phyloP scores from a whole-genome alignment of 1,140 invertebrate species.

The Drosophila chauvacae region DNA sequence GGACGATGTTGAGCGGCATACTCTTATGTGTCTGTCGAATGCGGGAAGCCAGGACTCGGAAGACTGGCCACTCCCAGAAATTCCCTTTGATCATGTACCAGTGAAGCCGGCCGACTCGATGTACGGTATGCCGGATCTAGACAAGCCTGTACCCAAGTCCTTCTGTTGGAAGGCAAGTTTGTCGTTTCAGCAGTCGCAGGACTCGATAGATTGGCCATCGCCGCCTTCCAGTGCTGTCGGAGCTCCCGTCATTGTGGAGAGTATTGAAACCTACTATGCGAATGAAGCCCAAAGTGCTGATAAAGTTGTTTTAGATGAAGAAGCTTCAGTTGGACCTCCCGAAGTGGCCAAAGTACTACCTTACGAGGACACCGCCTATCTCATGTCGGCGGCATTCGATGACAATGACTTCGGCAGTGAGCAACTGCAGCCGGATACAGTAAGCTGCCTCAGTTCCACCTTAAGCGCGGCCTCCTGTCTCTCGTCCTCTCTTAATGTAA shows the following conservation, averaged over 20 bases:
- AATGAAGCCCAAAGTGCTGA: slow-evolving; percentile 89
- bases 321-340: slow-evolving; percentile 85
- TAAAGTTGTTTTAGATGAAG: slow-evolving; percentile 87
- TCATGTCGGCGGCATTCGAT: slow-evolving; percentile 80
- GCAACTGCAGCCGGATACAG: slow-evolving; percentile 66
- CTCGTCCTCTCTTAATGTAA: slow-evolving; percentile 78
- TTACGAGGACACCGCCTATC: slow-evolving; percentile 81
- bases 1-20: slow-evolving; percentile 72
- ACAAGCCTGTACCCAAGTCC: slow-evolving; percentile 81
- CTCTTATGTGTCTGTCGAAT: slow-evolving; percentile 82
- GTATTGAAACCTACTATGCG: slow-evolving; percentile 93
- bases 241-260: slow-evolving; percentile 89
- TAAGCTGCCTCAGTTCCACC: slow-evolving; percentile 86
- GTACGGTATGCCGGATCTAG: slow-evolving; percentile 77
- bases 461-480: slow-evolving; percentile 86
- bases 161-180: slow-evolving; percentile 82
- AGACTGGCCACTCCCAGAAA: slow-evolving; percentile 89
- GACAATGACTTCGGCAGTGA: slow-evolving; percentile 76
- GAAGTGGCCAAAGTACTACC: slow-evolving; percentile 76
- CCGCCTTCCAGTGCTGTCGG: slow-evolving; percentile 89
- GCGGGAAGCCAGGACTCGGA: slow-evolving; percentile 88
- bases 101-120: slow-evolving; percentile 74
- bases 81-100: slow-evolving; percentile 85
- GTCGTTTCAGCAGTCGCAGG: slow-evolving; percentile 83
- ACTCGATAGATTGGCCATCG: slow-evolving; percentile 91